Evolutionary conservation across 1,140 invertebrate genomes (phyloP).

Genomic region (Drosophila bocki): DNA sequence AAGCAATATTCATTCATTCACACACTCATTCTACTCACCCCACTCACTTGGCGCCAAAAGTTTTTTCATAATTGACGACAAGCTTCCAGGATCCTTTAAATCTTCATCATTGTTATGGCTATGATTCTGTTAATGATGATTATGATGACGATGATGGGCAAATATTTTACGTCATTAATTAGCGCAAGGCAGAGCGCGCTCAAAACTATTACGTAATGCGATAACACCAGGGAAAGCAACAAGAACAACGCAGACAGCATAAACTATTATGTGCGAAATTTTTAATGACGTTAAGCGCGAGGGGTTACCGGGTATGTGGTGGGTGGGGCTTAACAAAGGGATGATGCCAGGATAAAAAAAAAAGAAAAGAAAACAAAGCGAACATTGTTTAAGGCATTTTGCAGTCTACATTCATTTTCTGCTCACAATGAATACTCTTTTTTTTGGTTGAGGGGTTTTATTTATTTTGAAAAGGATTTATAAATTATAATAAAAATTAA

Average conservation of each 20-base stretch:
- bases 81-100: conserved; percentile 12
- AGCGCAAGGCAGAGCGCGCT: conserved; percentile 59
- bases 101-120: conserved; percentile 10
- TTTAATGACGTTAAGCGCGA: conserved; percentile 58
- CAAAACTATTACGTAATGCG: conserved; percentile 76
- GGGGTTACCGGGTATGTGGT: background rate
- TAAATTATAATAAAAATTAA: too few species aligned
- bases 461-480: background rate
- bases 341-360: conserved; percentile 44
- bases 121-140: conserved; percentile 30
- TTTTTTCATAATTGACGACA: conserved; percentile 80
- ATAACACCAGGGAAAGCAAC: conserved; percentile 54
- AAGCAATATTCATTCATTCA: conserved; percentile 23
- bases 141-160: conserved; percentile 66
- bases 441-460: background rate
- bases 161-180: conserved; percentile 83
- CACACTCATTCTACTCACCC: background rate
- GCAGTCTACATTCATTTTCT: conserved; percentile 9
- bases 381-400: conserved; percentile 41
- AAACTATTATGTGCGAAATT: conserved; percentile 72
- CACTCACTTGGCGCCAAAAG: conserved; percentile 38
- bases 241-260: conserved; percentile 34
- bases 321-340: conserved; percentile 27
- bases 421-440: conserved; percentile 7
- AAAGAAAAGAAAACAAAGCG: conserved; percentile 37